Base-by-base conservation (phyloP, 2,888 invertebrate species). In the Protophormia terraenovae region DNA sequence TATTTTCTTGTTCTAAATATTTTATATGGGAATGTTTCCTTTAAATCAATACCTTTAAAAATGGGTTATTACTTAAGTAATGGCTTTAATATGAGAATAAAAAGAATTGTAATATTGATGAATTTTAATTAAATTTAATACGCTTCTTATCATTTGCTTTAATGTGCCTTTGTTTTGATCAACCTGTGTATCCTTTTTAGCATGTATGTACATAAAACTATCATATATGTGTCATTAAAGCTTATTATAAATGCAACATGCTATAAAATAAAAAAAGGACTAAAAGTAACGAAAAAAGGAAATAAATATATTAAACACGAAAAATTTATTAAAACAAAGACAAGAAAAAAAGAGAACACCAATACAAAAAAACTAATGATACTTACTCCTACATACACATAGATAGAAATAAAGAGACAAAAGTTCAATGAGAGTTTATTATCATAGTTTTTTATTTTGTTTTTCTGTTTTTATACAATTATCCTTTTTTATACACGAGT, bases 201-300 rank as follows among this genome's bases (percentile, higher is more conserved):
- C 50, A 60, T 14, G 12, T 29, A 45, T 24, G 12, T n/a, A 16
- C 16, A 32, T 16, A 12, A 22, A n/a, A 3, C 1, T 38, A 45
- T 72, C 64, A 29, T 58, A 71, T 76, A 27, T 85, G 73, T 85
- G 82, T 79, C 78, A 82, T 78, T 75, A 64, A 50, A 64, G 64
- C 78, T 79, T 32, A 79, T 85, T 66, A 79, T 47, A 71, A 82
- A 82, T 85, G 82, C 82, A 85, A 82, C 78, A 79, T 85, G 85
- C 78, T 72, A 66, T 69, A 58, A 75, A 16, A n/a, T n/a, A n/a
- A 12, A 53, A 50, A 38, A 71, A 75, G 58, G 24, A 67, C 24
- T 47, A 14, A 53, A 66, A 29, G 47, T 8, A 14, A 3, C 16
- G 58, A 41, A 12, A 60, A 64, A 58, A 69, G 45, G 14, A 3